Base-by-base conservation (phyloP, 2,797 vertebrate genomes). In the Carduelis carduelis region DNA sequence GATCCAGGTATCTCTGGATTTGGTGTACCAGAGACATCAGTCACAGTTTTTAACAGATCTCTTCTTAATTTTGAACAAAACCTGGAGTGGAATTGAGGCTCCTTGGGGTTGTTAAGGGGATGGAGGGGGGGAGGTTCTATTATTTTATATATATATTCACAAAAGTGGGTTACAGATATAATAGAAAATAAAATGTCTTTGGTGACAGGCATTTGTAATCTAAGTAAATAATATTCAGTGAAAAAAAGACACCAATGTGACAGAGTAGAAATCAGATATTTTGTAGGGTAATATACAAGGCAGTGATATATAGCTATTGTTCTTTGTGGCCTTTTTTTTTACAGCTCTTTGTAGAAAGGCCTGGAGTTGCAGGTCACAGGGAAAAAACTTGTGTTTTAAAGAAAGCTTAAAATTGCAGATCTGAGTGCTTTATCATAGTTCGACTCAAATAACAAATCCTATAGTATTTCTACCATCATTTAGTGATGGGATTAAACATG, bases 1-100 rank as follows among this genome's bases (percentile, higher is more conserved):
- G 20, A 56, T 72, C 17, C 30, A 76, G 37, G 17, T 75, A 26
- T 35, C 66, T 81, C 50, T 79, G 30, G 34, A 22, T 87, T 56
- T 66, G 12, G 32, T 68, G 32, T 59, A 87, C 72, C 53, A 71
- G 49, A 64, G 30, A 74, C 19, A 71, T 77, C 37, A 68, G 44
- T 52, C 68, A 35, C 4, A 10, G 22, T 16, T 77, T 91, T 89
- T 47, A 71, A 70, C 10, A 30, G 43, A 83, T 71, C 24, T 92
- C 30, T 56, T 85, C 69, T 81, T 77, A 88, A 81, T 71, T n/a
- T 83, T 81, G 65, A 89, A 61, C 27, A 92, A 84, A 53, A 86
- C 37, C 4, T 50, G 19, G 16, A 83, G 5, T 23, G 11, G 19
- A 75, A 61, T 92, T 86, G 86, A 32, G 14, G 11, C 26, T 88